Evolutionary conservation across 64 coral and sea anemone genomes (phyloP).

Genomic region (Acropora yongei): DNA sequence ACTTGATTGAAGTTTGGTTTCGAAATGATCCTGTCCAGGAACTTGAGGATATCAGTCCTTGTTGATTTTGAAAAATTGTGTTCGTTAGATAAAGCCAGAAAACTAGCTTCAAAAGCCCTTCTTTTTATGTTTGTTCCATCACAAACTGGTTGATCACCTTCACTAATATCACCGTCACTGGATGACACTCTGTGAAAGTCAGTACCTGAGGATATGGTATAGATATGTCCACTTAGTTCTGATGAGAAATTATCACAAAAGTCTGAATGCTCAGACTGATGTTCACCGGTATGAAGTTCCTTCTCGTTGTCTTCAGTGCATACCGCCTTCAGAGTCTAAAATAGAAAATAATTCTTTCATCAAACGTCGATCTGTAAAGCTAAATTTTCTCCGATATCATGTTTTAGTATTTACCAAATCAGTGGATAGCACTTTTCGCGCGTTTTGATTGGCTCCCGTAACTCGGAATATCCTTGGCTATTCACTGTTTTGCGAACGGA

Average conservation of each 20-base stretch:
- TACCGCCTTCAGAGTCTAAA: too few relatives aligned
- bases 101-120: not conserved
- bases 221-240: not conserved
- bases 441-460: too few relatives aligned
- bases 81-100: not conserved
- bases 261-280: too few relatives aligned
- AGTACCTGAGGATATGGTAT: not conserved
- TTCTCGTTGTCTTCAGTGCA: too few relatives aligned
- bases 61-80: not conserved
- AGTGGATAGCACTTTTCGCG: too few relatives aligned
- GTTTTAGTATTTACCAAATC: too few relatives aligned
- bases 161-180: not conserved
- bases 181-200: not conserved
- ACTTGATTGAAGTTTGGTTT: not conserved
- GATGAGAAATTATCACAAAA: not conserved
- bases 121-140: not conserved
- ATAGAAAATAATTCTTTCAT: too few relatives aligned
- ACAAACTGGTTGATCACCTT: not conserved
- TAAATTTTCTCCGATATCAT: too few relatives aligned
- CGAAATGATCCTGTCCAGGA: not conserved
- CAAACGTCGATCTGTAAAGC: too few relatives aligned
- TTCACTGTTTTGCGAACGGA: too few relatives aligned
- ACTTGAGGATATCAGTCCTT: not conserved
- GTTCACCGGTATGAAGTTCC: too few relatives aligned
- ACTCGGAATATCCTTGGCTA: too few relatives aligned